These are phyloP conservation scores for Castor canadensis DNA, from an alignment of 2,113 vertebrate genomes.

Conservation along the genomic window DNA sequence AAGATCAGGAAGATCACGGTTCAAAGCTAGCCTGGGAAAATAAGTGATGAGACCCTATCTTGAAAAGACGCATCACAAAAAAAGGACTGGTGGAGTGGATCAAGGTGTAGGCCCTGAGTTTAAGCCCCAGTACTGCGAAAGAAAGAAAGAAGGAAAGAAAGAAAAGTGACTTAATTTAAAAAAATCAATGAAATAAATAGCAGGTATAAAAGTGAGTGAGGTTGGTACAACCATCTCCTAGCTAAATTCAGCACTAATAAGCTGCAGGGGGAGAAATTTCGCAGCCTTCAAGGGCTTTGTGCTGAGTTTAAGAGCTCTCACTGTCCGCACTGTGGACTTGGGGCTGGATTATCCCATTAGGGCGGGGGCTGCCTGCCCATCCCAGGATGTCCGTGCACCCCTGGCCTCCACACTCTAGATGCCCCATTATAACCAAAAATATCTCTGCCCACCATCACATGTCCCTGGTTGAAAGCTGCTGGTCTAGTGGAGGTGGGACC, in stretches of 20 bases:
- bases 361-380: fast-evolving
- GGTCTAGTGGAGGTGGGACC: neutral
- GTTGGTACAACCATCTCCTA: neutral
- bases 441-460: too few species aligned
- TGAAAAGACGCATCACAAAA: too few species aligned
- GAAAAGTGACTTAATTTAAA: neutral
- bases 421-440: too few species aligned
- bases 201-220: neutral
- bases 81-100: too few species aligned
- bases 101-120: too few species aligned
- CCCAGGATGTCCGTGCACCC: fast-evolving
- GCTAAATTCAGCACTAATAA: neutral
- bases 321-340: fast-evolving
- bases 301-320: neutral
- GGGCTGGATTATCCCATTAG: too few species aligned
- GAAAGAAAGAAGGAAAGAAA: too few species aligned
- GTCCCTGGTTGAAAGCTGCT: neutral
- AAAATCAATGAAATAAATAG: neutral
- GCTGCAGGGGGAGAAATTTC: fast-evolving
- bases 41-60: too few species aligned
- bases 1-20: too few species aligned
- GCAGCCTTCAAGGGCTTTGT: neutral
- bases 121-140: too few species aligned
- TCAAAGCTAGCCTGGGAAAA: too few species aligned
- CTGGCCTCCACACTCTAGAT: too few species aligned